These are phyloP conservation scores for Gallinago jamesoni DNA, from an alignment of 2,113 vertebrate species.

Conservation along the genomic window DNA sequence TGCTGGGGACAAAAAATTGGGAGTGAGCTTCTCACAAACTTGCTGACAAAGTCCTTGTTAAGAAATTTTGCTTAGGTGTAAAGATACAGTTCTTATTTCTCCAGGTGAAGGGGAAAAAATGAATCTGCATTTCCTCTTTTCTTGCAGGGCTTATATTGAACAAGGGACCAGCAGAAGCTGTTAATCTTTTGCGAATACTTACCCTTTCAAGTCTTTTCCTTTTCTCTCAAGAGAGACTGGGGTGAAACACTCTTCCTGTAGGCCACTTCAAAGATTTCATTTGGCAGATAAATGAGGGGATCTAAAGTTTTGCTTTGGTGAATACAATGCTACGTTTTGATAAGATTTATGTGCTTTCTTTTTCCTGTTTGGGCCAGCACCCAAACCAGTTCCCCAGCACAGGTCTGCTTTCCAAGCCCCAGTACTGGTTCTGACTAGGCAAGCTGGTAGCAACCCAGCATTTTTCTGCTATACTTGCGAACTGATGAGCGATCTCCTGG, in stretches of 20 bases:
- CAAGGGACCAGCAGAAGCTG: not conserved
- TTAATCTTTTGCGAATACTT: not conserved
- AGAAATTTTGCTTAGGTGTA: not conserved
- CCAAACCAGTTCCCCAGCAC: not conserved
- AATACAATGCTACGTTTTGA: not conserved
- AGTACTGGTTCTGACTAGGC: not conserved
- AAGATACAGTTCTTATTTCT: not conserved
- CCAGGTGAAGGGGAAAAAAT: accelerated
- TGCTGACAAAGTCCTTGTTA: not conserved
- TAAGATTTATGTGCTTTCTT: not conserved
- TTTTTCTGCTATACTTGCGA: not conserved
- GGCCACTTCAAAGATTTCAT: not conserved
- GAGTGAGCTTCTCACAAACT: not conserved
- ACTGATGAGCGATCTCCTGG: not conserved
- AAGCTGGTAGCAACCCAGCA: not conserved
- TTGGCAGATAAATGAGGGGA: not conserved
- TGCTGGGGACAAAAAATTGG: not conserved
- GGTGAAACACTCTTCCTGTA: not conserved
- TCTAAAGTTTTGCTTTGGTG: not conserved
- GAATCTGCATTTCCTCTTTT: not conserved
- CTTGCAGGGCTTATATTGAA: not conserved
- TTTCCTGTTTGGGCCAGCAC: not conserved
- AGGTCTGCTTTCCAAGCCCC: not conserved
- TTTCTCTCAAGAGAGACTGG: not conserved
- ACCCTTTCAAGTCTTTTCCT: not conserved